Evolutionary conservation across 1,140 invertebrate species (phyloP), one percentile per base, ranked within the genome.

Genomic region (Hylaeus volcanicus): DNA sequence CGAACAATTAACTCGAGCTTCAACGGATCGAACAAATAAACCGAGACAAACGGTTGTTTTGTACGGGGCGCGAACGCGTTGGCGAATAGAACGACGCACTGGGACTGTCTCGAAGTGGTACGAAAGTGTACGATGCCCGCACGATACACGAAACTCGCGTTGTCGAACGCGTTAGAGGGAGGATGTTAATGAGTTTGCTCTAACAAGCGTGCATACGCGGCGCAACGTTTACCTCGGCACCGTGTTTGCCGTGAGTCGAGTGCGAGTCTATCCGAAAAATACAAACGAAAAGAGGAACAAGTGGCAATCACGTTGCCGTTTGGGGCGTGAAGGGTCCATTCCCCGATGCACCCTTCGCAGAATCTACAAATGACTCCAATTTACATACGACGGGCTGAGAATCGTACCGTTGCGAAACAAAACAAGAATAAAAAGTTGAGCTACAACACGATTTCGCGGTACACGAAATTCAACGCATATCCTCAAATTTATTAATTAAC

Each of bases 121-220:
- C 85, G 61, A 53, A 58, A 61, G 60, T 68, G 58, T 43, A 60
- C 61, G 26, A 66, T 26, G 55, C 60, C 72, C n/a, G 60, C 39
- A 66, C 53, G 58, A 65, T 45, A 56, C 53, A 60, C 63, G 79
- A 63, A 83, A 72, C 71, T 73, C 51, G 72, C 39, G 77, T 86
- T 74, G 43, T 41, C 77, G 65, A 75, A 76, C 80, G 65, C 61
- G 82, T 92, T 92, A 92, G 90, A 88, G 74, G 80, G 53, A 70
- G 74, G 70, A 76, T 66, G 90, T 88, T 92, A 91, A 92, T 91
- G 84, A 72, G 69, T 69, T 81, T 60, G 78, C 41, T 73, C 84
- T 88, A 88, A 83, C 79, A 71, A 89, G 86, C 83, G 63, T 76
- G 79, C 82, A 86, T 68, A 56, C 26, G 51, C 41, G 64, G 9